These are phyloP conservation scores for Eueremaeus valkanovi DNA, from an alignment of 2,888 invertebrate species.

Conservation along the genomic window DNA sequence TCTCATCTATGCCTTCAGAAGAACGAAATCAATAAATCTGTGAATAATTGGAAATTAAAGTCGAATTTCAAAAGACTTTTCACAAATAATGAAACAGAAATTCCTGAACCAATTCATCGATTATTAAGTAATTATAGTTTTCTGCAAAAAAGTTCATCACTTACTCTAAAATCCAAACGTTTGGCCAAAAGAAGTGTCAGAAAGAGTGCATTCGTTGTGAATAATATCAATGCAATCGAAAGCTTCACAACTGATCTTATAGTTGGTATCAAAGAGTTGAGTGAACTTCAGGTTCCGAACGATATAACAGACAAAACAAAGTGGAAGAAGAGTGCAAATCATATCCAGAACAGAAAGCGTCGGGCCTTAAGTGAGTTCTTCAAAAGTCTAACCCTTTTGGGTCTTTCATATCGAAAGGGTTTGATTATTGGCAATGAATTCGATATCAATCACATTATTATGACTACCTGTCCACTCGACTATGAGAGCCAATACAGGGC, in stretches of 20 bases:
- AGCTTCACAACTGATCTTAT: constrained; percentile 50
- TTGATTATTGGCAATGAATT: constrained; percentile 52
- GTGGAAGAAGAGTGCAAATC: constrained; percentile 40
- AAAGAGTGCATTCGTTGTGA: not conserved
- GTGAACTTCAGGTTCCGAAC: constrained; percentile 60
- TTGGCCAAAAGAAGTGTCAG: constrained; percentile 7
- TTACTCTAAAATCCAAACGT: not conserved
- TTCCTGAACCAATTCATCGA: not conserved
- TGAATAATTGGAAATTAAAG: constrained; percentile 23
- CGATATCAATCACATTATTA: constrained; percentile 46
- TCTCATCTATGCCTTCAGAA: not conserved
- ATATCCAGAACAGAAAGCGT: constrained; percentile 52
- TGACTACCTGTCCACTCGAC: constrained; percentile 22
- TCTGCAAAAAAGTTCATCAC: not conserved
- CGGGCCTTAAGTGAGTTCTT: constrained; percentile 81
- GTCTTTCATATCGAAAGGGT: constrained; percentile 73
- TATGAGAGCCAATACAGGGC: not conserved
- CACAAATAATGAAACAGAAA: not conserved
- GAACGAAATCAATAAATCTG: constrained; percentile 1
- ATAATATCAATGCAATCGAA: constrained; percentile 63
- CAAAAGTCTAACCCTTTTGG: constrained; percentile 63
- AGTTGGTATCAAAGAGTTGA: constrained; percentile 60
- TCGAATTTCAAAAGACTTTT: not conserved
- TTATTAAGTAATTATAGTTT: not conserved
- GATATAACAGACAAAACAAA: constrained; percentile 46